These are phyloP conservation scores for Drosophila ambigua DNA, from an alignment of 1,140 invertebrate genomes.

Conservation along the genomic window DNA sequence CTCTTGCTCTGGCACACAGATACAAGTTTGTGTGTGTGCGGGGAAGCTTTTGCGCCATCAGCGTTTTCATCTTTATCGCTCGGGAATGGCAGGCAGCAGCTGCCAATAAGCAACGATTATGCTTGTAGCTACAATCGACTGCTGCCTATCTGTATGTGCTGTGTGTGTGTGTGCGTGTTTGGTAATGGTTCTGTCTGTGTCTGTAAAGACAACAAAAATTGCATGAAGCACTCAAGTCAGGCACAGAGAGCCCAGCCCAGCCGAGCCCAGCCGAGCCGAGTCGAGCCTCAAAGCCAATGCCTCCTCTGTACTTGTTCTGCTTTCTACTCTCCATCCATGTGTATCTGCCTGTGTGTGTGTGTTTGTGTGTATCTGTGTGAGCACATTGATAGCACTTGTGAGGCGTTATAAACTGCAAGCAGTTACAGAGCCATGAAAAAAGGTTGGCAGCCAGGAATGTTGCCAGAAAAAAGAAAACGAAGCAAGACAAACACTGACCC, in stretches of 20 bases:
- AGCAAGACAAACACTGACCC: neutral
- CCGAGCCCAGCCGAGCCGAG: conserved; percentile 16
- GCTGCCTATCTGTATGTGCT: conserved; percentile 15
- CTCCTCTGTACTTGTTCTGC: conserved; percentile 17
- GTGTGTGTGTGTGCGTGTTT: conserved; percentile 19
- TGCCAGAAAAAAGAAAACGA: neutral
- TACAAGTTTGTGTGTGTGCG: neutral
- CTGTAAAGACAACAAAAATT: conserved; percentile 61
- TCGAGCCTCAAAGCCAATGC: conserved; percentile 6
- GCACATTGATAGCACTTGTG: conserved; percentile 77
- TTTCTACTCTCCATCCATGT: conserved; percentile 16
- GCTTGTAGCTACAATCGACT: conserved; percentile 75
- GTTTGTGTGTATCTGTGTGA: conserved; percentile 26
- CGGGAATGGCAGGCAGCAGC: conserved; percentile 58
- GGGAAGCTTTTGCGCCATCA: conserved; percentile 55
- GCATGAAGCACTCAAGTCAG: conserved; percentile 68
- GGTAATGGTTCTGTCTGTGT: conserved; percentile 33
- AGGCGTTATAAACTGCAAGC: conserved; percentile 79
- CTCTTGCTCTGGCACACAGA: conserved; percentile 28
- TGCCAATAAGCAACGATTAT: conserved; percentile 81
- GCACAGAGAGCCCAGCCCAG: conserved; percentile 37
- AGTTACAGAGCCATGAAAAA: conserved; percentile 48
- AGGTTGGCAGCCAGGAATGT: neutral
- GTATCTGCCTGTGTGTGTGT: conserved; percentile 19
- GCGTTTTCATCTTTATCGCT: conserved; percentile 70